Conservation (phyloP, 2,113 vertebrate genomes). For the Cephalopterus ornatus region DNA sequence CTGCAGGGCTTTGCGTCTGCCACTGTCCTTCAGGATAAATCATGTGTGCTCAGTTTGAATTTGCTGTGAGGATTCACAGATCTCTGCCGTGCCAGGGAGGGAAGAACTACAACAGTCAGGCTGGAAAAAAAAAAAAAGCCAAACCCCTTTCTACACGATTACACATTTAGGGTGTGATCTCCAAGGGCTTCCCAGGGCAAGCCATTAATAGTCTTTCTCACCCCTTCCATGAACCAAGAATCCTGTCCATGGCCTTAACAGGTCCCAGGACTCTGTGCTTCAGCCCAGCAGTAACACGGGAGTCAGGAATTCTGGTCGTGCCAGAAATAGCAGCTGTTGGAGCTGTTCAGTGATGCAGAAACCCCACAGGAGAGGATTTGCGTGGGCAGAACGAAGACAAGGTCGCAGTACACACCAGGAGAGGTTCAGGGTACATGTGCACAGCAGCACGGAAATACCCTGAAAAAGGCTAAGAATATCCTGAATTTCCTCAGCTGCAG, state of each 20-base stretch:
- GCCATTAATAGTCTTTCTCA: not conserved
- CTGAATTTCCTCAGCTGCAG: slow-evolving; percentile 3
- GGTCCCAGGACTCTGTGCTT: not conserved
- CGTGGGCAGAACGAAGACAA: not conserved
- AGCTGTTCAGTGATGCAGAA: not conserved
- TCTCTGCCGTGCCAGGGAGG: not conserved
- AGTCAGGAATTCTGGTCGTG: not conserved
- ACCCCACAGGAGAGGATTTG: not conserved
- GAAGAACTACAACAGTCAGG: not conserved
- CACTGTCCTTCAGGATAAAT: not conserved
- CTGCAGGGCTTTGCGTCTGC: not conserved
- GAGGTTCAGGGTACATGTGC: fast-evolving
- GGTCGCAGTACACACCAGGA: not conserved
- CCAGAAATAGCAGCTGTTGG: not conserved
- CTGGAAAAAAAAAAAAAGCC: not conserved
- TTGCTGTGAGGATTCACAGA: not conserved
- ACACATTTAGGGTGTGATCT: not conserved
- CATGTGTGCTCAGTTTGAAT: fast-evolving
- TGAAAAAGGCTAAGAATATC: not conserved
- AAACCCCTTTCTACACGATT: not conserved
- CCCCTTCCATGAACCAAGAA: fast-evolving
- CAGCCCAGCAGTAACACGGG: not conserved
- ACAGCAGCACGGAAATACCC: not conserved
- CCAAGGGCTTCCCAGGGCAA: not conserved
- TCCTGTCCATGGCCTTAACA: not conserved